Evolutionary conservation across 1,140 invertebrate species (phyloP).

Genomic region (Dufourea novaeangliae): DNA sequence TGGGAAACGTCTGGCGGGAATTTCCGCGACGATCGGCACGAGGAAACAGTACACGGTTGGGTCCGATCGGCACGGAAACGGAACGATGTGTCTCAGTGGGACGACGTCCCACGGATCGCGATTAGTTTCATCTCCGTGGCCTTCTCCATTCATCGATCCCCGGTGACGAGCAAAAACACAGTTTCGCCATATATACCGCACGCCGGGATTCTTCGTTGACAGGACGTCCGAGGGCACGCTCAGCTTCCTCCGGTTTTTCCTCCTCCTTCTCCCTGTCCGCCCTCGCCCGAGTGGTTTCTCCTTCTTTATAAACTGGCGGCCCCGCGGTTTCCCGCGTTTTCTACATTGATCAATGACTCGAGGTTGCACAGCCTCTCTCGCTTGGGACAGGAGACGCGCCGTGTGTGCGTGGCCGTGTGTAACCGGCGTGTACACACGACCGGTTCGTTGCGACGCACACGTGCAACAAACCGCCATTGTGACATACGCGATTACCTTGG

Average conservation of each 20-base stretch:
- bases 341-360: constrained; percentile 72
- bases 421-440: constrained; percentile 31
- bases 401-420: constrained; percentile 8
- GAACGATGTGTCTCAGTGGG: constrained; percentile 61
- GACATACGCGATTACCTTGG: constrained; percentile 80
- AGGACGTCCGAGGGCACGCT: too few species aligned
- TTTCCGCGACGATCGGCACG: constrained; percentile 9
- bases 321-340: constrained; percentile 69
- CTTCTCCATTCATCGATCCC: constrained; percentile 67
- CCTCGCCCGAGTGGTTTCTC: not conserved
- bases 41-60: constrained; percentile 16
- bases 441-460: constrained; percentile 50
- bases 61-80: not conserved
- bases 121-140: not conserved
- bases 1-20: constrained; percentile 25
- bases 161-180: constrained; percentile 59
- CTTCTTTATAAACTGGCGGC: not conserved
- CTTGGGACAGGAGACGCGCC: constrained; percentile 12
- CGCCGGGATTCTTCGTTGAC: constrained; percentile 31
- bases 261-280: not conserved
- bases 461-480: constrained; percentile 67
- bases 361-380: constrained; percentile 48
- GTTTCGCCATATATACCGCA: constrained; percentile 62
- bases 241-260: constrained; percentile 14
- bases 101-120: constrained; percentile 56